Evolutionary conservation across 2,797 vertebrate species (phyloP).

Genomic region (Aselliscus stoliczkanus): DNA sequence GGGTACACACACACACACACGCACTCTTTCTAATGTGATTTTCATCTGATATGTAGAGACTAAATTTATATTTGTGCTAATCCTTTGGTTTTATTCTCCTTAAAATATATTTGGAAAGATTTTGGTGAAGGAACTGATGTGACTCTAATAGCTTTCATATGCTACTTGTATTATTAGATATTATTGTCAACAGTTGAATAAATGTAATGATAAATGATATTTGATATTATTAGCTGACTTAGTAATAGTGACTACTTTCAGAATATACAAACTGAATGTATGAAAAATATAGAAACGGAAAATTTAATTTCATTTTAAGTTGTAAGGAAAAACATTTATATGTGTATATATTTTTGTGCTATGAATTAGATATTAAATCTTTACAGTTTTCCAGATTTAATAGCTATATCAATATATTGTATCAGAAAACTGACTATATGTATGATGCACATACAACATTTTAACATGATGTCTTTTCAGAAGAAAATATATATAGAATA

Average conservation of each 20-base stretch:
- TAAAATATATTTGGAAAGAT: neutral
- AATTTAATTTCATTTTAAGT: constrained; percentile 42
- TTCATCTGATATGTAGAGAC: neutral
- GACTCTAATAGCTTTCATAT: neutral
- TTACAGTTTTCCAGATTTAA: constrained; percentile 18
- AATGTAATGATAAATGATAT: neutral
- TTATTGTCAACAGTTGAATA: neutral
- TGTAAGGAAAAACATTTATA: neutral
- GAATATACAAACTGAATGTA: constrained; percentile 19
- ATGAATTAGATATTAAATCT: constrained; percentile 19
- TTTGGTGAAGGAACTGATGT: neutral
- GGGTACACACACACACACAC: too few species aligned
- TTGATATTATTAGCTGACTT: constrained; percentile 32
- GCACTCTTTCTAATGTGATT: neutral
- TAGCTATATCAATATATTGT: neutral
- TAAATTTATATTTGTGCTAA: neutral
- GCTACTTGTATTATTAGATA: neutral
- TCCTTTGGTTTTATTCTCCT: constrained; percentile 2
- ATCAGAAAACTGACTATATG: neutral
- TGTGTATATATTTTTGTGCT: constrained; percentile 14
- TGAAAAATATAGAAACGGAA: neutral
- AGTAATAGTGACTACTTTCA: neutral
- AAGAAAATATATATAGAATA: neutral
- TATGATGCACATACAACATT: neutral
- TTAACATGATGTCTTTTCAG: constrained; percentile 4